These are phyloP conservation scores for Troilus luridus DNA, from an alignment of 2,888 invertebrate species.

Conservation along the genomic window DNA sequence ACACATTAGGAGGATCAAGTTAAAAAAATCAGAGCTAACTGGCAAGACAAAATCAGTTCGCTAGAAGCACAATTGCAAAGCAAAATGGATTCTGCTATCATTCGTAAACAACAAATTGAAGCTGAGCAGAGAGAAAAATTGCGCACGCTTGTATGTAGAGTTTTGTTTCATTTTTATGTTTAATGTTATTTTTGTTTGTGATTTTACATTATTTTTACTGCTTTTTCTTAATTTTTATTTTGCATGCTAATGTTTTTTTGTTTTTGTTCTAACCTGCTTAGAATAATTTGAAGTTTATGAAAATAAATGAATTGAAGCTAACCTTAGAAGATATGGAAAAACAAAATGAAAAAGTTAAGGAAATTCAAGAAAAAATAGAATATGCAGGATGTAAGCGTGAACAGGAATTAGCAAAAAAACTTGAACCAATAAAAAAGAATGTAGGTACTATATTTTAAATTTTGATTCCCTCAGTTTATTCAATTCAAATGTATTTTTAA, in stretches of 20 bases:
- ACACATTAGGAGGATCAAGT: conserved; percentile 80
- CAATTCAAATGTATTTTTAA: neutral
- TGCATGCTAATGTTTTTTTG: conserved; percentile 57
- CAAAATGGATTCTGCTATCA: conserved; percentile 79
- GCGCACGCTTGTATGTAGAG: conserved; percentile 79
- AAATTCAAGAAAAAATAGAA: conserved; percentile 88
- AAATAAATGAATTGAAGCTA: conserved; percentile 75
- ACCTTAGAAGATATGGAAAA: conserved; percentile 76
- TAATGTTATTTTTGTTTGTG: conserved; percentile 49
- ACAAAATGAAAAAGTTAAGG: conserved; percentile 86
- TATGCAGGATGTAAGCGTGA: conserved; percentile 70
- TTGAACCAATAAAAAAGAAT: conserved; percentile 87
- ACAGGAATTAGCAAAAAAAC: conserved; percentile 62
- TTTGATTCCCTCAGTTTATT: neutral
- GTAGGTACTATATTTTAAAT: conserved; percentile 73
- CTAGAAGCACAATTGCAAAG: conserved; percentile 80
- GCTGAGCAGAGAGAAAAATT: conserved; percentile 84
- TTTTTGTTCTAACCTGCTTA: conserved; percentile 66
- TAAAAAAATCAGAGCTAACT: conserved; percentile 78
- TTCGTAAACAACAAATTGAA: conserved; percentile 81
- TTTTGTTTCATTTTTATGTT: conserved; percentile 47
- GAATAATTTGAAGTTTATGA: conserved; percentile 76
- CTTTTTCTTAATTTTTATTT: conserved; percentile 63
- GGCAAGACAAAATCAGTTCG: conserved; percentile 78
- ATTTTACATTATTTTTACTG: conserved; percentile 46